phyloP scores from a whole-genome alignment of 2,888 invertebrate species.

The Phorcus lineatus region DNA sequence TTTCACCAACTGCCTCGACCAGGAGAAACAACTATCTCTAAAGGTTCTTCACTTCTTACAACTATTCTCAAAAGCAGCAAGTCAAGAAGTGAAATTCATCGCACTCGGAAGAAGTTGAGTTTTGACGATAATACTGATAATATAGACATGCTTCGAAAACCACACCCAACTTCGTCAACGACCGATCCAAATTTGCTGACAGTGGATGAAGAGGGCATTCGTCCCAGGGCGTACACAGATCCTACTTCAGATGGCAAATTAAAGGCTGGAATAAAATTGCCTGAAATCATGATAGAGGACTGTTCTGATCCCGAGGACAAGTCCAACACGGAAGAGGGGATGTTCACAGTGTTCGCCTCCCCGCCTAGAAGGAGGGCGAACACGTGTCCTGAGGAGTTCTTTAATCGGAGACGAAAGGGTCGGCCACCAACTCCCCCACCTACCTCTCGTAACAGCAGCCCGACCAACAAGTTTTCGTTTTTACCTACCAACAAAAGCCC shows the following conservation, averaged over 20 bases:
- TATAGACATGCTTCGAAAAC: not conserved
- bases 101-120: no score
- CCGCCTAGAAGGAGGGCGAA: constrained; percentile 35
- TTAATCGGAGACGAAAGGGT: constrained; percentile 26
- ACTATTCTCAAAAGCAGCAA: no score
- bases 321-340: not conserved
- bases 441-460: constrained; percentile 1
- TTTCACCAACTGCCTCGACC: not conserved
- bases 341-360: constrained; percentile 5
- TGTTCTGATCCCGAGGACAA: constrained; percentile 32
- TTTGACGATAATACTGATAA: no score
- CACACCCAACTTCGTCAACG: not conserved
- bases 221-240: constrained; percentile 43
- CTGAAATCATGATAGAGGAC: constrained; percentile 41
- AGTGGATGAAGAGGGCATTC: constrained; percentile 35
- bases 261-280: constrained; percentile 21
- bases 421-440: constrained; percentile 38
- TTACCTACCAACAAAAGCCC: constrained; percentile 22
- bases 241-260: constrained; percentile 26
- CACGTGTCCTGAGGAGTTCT: constrained; percentile 46
- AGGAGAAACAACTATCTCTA: no score
- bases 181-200: constrained; percentile 27
- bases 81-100: no score
- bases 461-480: constrained; percentile 32
- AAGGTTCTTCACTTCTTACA: no score